These are phyloP conservation scores for Engraulis encrasicolus DNA, from an alignment of 2,113 vertebrate genomes.

Conservation along the genomic window DNA sequence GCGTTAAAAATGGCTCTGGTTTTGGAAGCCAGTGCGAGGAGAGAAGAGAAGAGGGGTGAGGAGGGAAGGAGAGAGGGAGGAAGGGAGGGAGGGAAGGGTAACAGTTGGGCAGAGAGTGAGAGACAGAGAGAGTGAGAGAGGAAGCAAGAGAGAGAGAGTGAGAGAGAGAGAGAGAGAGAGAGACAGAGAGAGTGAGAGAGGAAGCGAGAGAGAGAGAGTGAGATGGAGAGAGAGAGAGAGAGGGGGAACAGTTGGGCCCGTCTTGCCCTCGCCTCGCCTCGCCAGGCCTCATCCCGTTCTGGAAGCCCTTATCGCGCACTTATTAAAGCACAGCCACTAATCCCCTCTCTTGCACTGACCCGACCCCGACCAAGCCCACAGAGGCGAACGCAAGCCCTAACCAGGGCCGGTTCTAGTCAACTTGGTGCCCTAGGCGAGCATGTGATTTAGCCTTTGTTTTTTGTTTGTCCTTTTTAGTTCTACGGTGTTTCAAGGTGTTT, in stretches of 20 bases:
- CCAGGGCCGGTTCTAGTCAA: too few species aligned
- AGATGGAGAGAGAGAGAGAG: too few species aligned
- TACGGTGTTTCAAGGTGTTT: too few species aligned
- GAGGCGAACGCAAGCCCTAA: neutral
- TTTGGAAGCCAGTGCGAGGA: neutral
- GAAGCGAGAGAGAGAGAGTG: too few species aligned
- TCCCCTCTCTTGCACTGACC: neutral
- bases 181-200: too few species aligned
- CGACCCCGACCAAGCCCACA: neutral
- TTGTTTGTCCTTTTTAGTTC: too few species aligned
- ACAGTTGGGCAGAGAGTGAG: neutral
- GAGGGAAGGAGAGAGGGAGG: neutral
- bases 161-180: neutral
- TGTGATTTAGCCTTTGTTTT: too few species aligned
- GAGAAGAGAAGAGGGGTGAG: neutral
- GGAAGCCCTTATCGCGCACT: slow-evolving; percentile 22
- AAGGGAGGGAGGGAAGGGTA: too few species aligned
- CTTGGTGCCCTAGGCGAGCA: too few species aligned
- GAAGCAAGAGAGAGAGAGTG: neutral
- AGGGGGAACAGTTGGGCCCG: neutral
- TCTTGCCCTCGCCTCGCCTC: too few species aligned
- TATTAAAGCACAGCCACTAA: slow-evolving; percentile 1
- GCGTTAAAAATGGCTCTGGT: slow-evolving; percentile 13
- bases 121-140: too few species aligned
- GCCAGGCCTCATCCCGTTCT: too few species aligned